A percentile compares a stretch with the other conserved stretches of the same genome.
Conservation (phyloP, 2,797 vertebrate genomes). For the Cirrhinus molitorella region DNA sequence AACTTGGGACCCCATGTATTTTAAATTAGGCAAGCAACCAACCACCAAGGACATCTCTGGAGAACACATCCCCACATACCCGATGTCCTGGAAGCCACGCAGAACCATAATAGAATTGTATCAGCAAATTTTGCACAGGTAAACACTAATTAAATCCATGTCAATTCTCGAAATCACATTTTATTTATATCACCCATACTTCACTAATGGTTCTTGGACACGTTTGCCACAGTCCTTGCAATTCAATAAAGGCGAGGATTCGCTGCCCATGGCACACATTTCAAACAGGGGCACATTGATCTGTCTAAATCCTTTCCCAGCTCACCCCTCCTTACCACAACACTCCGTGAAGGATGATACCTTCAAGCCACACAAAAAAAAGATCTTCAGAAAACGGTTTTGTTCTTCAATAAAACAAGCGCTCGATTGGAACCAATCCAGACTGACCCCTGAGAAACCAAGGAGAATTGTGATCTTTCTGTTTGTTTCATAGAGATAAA, state of each 20-base stretch:
- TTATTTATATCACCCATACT: slow-evolving; percentile 21
- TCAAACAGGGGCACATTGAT: slow-evolving; percentile 52
- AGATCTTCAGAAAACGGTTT: slow-evolving; percentile 32
- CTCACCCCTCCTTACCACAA: slow-evolving; percentile 42
- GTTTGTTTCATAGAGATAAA: slow-evolving; percentile 78
- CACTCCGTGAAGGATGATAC: slow-evolving; percentile 48
- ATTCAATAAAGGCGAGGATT: slow-evolving; percentile 34
- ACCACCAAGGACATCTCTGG: not conserved
- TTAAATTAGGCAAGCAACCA: not conserved
- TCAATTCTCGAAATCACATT: not conserved
- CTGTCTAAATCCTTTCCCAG: slow-evolving; percentile 48
- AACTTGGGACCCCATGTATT: not conserved
- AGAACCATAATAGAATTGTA: not conserved
- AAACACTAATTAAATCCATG: not conserved
- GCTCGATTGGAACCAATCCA: slow-evolving; percentile 31
- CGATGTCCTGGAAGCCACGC: not conserved
- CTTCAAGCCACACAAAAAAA: slow-evolving; percentile 43
- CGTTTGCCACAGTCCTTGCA: slow-evolving; percentile 17
- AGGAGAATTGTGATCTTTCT: slow-evolving; percentile 53
- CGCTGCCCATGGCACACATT: slow-evolving; percentile 4
- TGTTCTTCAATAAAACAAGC: slow-evolving; percentile 50
- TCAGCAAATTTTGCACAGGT: not conserved
- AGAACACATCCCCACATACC: not conserved
- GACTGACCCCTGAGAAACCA: slow-evolving; percentile 47
- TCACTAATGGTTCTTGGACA: slow-evolving; percentile 26